These are phyloP conservation scores for Drosophila takahashii DNA, from an alignment of 1,140 invertebrate genomes.

Conservation along the genomic window DNA sequence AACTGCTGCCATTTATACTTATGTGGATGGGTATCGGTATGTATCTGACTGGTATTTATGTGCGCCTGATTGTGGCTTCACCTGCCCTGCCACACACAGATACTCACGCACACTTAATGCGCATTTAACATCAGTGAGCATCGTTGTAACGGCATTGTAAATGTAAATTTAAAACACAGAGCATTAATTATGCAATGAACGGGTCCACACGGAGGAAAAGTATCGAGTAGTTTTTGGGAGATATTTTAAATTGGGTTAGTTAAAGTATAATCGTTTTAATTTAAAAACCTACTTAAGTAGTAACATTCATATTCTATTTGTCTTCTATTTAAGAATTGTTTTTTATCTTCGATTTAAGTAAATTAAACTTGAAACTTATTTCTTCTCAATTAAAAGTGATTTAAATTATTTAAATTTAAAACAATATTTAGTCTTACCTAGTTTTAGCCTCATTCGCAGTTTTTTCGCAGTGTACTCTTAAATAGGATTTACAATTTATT, in stretches of 20 bases:
- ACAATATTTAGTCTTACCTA: too few species aligned
- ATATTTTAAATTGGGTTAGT: too few species aligned
- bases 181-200: constrained; percentile 72
- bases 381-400: too few species aligned
- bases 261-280: too few species aligned
- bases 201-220: constrained; percentile 10
- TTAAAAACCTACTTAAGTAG: too few species aligned
- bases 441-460: too few species aligned
- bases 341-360: too few species aligned
- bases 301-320: too few species aligned
- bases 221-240: background rate
- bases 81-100: constrained; percentile 29
- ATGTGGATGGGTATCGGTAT: background rate
- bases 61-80: constrained; percentile 36
- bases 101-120: constrained; percentile 55
- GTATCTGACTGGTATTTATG: constrained; percentile 13
- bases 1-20: constrained; percentile 4
- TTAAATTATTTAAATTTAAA: too few species aligned
- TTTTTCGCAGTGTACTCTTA: constrained; percentile 3
- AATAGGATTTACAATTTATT: constrained; percentile 38
- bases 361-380: too few species aligned
- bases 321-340: too few species aligned
- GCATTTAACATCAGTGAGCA: constrained; percentile 48
- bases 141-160: constrained; percentile 57
- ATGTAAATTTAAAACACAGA: constrained; percentile 70